These are phyloP conservation scores for Peromyscus melanophrys DNA, from an alignment of 2,797 vertebrate species.

Conservation along the genomic window DNA sequence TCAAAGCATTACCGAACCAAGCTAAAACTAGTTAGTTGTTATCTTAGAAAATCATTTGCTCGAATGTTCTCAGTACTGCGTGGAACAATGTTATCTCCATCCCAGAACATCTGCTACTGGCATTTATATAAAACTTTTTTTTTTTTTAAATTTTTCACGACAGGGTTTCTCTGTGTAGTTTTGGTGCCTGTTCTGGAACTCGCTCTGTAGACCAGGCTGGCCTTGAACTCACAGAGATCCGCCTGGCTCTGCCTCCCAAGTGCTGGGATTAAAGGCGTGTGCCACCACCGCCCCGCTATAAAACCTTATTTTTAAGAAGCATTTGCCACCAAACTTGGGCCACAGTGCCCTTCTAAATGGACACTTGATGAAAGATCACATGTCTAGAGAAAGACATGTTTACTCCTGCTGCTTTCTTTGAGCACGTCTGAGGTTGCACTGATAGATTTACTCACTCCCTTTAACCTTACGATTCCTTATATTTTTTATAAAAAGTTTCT, in stretches of 20 bases:
- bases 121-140: background rate
- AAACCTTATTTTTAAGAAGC: background rate
- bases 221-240: too few relatives aligned
- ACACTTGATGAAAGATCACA: background rate
- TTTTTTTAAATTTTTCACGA: too few relatives aligned
- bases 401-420: background rate
- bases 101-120: background rate
- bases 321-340: background rate
- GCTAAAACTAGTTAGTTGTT: fast-evolving
- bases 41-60: background rate
- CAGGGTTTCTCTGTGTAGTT: too few relatives aligned
- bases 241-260: too few relatives aligned
- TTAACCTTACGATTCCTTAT: slow-evolving; percentile 11
- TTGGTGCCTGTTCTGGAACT: too few relatives aligned
- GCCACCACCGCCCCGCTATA: too few relatives aligned
- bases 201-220: too few relatives aligned
- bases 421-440: background rate
- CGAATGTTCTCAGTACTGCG: background rate
- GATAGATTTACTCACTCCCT: background rate
- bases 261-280: too few relatives aligned
- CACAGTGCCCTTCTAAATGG: background rate
- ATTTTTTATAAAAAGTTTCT: background rate
- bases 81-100: background rate
- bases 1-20: background rate
- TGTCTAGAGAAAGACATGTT: background rate